Conservation (phyloP, 2,888 invertebrate genomes). For the Bombylius major region DNA sequence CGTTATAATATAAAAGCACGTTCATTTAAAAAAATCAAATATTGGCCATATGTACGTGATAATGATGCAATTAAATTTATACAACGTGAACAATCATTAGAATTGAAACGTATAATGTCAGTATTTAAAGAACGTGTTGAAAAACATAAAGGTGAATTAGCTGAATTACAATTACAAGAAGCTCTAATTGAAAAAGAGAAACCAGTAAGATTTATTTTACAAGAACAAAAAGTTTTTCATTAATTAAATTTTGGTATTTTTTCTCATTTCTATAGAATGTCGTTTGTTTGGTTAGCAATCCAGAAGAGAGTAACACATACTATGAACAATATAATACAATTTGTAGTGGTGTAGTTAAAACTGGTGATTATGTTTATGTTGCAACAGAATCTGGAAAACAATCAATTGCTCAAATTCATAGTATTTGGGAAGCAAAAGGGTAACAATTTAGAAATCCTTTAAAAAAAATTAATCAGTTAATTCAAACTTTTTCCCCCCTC, state of each 20-base stretch:
- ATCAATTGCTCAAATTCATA: slow-evolving; percentile 84
- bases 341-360: slow-evolving; percentile 70
- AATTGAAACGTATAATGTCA: slow-evolving; percentile 79
- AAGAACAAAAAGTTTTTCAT: neutral
- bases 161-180: slow-evolving; percentile 69
- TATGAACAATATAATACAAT: slow-evolving; percentile 88
- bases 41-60: slow-evolving; percentile 48
- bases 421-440: slow-evolving; percentile 87
- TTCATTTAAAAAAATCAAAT: slow-evolving; percentile 88
- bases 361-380: slow-evolving; percentile 91
- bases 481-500: neutral
- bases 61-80: slow-evolving; percentile 50
- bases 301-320: slow-evolving; percentile 68
- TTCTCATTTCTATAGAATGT: slow-evolving; percentile 53
- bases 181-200: slow-evolving; percentile 74
- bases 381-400: slow-evolving; percentile 83
- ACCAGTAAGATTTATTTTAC: slow-evolving; percentile 46
- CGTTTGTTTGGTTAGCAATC: slow-evolving; percentile 53
- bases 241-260: slow-evolving; percentile 4
- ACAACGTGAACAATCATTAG: slow-evolving; percentile 58
- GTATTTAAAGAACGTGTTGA: slow-evolving; percentile 85
- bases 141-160: slow-evolving; percentile 80
- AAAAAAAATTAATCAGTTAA: neutral
- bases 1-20: slow-evolving; percentile 77
- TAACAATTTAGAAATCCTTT: slow-evolving; percentile 33